Conservation (phyloP, 2,797 vertebrate genomes). For the Schizopygopsis malacanthus region DNA sequence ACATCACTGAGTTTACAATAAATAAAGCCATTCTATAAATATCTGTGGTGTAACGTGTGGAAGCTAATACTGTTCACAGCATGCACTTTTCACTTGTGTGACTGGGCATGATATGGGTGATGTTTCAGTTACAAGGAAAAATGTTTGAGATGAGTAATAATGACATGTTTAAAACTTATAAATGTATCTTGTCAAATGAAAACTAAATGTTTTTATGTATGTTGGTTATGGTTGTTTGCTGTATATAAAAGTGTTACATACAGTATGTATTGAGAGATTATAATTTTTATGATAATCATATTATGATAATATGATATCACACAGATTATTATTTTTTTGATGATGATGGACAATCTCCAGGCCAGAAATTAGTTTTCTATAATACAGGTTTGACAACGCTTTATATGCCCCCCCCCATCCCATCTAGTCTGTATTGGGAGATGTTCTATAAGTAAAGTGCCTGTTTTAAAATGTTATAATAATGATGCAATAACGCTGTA, state of each 20-base stretch:
- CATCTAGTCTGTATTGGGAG: background rate
- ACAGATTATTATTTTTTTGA: no score
- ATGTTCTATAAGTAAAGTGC: background rate
- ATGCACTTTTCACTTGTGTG: background rate
- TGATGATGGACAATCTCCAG: background rate
- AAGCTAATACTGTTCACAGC: background rate
- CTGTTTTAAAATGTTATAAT: background rate
- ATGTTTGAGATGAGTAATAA: background rate
- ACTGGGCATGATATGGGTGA: background rate
- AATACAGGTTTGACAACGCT: background rate
- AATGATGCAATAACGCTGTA: background rate
- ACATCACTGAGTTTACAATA: background rate
- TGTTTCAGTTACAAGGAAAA: background rate
- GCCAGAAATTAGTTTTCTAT: background rate
- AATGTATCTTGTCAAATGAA: background rate
- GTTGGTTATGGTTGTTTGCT: background rate
- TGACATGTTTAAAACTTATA: no score
- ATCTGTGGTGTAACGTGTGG: background rate
- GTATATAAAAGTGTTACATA: background rate
- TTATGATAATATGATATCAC: no score
- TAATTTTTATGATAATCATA: no score
- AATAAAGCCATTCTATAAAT: background rate
- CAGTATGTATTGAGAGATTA: background rate
- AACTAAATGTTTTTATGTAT: background rate
- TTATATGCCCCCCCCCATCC: rapidly evolving